Evolutionary conservation across 2,113 vertebrate genomes (phyloP), one percentile per base, ranked within the genome.

Genomic region (Cheirogaleus medius): DNA sequence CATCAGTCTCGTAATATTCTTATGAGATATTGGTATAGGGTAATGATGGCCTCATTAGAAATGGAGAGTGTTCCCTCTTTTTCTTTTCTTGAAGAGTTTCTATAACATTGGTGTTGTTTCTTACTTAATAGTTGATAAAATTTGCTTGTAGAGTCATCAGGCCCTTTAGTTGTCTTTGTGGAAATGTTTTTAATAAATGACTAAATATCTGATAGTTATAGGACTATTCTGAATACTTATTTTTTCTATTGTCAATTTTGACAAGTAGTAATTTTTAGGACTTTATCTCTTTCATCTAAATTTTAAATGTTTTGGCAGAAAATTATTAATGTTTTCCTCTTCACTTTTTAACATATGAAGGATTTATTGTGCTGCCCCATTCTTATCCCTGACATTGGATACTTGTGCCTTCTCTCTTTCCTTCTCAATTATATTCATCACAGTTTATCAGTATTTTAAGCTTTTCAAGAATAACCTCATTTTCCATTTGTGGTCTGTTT

Each of bases 101-200:
- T 27, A 63, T 52, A 58, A 73, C 18, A 54, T 15, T 87, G 21
- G 37, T 63, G 8, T 39, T 69, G 23, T 81, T 78, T 86, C 21
- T 68, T 76, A 1, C 15, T 86, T 90, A 39, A 80, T n/a, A 56
- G 9, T 42, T 87, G 39, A 78, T 73, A n/a, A 25, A 93, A 37
- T 49, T 2, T 87, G 60, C 42, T 29, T 85, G 34, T 42, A 60
- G 74, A 87, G 15, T 23, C 73, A 88, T 78, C 5, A 78, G 15
- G 15, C 10, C 8, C 73, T 80, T 8, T 47, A 39, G 34, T 64
- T 88, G 88, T 73, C 18, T 74, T 58, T 96, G 37, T 47, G 13
- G 71, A 34, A 90, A 91, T 58, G 3, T 73, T 85, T 89, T 86
- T 77, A 78, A 78, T 83, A 90, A 90, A 60, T 77, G 29, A 87